Evolutionary conservation across 1,140 invertebrate genomes (phyloP).

Genomic region (Aphidius gifuensis): DNA sequence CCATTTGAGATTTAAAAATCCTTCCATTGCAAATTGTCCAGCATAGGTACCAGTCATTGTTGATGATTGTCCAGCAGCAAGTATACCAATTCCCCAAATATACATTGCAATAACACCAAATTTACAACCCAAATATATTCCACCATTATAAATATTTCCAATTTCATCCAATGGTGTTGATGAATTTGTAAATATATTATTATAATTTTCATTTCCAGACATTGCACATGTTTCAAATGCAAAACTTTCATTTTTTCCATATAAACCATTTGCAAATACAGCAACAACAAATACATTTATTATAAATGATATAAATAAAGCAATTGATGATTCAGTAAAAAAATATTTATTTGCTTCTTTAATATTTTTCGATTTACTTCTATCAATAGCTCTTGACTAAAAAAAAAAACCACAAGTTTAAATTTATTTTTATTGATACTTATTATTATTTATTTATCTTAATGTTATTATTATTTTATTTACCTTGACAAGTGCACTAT

Average conservation of each 20-base stretch:
- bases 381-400: slow-evolving; percentile 78
- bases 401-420: slow-evolving; percentile 38
- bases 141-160: slow-evolving; percentile 80
- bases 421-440: neutral
- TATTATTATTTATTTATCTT: neutral
- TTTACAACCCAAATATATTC: slow-evolving; percentile 81
- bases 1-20: slow-evolving; percentile 87
- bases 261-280: slow-evolving; percentile 84
- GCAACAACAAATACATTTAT: slow-evolving; percentile 90
- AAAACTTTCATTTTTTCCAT: slow-evolving; percentile 56
- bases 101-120: slow-evolving; percentile 80
- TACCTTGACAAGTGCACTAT: slow-evolving; percentile 90
- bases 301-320: slow-evolving; percentile 80
- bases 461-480: slow-evolving; percentile 18
- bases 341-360: slow-evolving; percentile 87
- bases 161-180: slow-evolving; percentile 49
- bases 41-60: slow-evolving; percentile 84
- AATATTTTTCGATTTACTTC: slow-evolving; percentile 68
- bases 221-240: slow-evolving; percentile 43
- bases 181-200: slow-evolving; percentile 17
- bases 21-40: slow-evolving; percentile 79
- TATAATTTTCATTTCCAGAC: too few relatives aligned
- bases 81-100: slow-evolving; percentile 86
- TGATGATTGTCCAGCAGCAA: slow-evolving; percentile 86
- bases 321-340: slow-evolving; percentile 80